A percentile compares a stretch with the other conserved stretches of the same genome.
Conservation (phyloP, 2,888 invertebrate species). For the Aleiodes leptofemur region DNA sequence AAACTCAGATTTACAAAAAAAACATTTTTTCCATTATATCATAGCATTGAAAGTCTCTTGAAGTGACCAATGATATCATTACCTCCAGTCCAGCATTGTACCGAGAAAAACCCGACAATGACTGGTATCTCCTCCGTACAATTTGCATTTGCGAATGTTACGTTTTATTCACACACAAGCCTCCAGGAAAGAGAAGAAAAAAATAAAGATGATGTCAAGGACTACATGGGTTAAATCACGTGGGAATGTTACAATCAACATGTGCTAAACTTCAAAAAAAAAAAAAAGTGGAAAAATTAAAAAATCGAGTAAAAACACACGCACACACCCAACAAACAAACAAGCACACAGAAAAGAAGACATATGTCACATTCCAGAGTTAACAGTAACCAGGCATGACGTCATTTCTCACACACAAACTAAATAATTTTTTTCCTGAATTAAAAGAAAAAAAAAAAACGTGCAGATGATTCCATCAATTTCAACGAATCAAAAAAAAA, state of each 20-base stretch:
- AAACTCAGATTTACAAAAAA: too few relatives aligned
- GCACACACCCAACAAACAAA: not conserved
- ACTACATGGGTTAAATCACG: constrained; percentile 18
- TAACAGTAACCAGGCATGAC: constrained; percentile 1
- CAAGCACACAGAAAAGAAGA: not conserved
- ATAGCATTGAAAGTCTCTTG: not conserved
- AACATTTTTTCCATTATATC: too few relatives aligned
- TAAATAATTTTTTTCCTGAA: not conserved
- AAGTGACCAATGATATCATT: constrained; percentile 17
- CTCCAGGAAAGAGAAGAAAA: not conserved
- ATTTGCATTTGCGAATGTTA: constrained; percentile 40
- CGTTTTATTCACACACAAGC: not conserved
- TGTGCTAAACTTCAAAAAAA: constrained; percentile 5
- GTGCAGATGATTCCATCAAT: not conserved
- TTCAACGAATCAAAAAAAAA: constrained; percentile 3
- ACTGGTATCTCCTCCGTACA: not conserved
- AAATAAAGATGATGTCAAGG: constrained; percentile 44
- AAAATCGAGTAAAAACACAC: not conserved
- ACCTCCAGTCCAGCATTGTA: not conserved
- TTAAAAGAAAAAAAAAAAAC: not conserved
- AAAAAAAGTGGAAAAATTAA: not conserved
- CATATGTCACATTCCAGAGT: not conserved
- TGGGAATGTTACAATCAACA: constrained; percentile 19
- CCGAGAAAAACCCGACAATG: constrained; percentile 3
- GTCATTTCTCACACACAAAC: constrained; percentile 1